Conservation (phyloP, 1,140 invertebrate genomes). For the Saccostrea cuccullata region DNA sequence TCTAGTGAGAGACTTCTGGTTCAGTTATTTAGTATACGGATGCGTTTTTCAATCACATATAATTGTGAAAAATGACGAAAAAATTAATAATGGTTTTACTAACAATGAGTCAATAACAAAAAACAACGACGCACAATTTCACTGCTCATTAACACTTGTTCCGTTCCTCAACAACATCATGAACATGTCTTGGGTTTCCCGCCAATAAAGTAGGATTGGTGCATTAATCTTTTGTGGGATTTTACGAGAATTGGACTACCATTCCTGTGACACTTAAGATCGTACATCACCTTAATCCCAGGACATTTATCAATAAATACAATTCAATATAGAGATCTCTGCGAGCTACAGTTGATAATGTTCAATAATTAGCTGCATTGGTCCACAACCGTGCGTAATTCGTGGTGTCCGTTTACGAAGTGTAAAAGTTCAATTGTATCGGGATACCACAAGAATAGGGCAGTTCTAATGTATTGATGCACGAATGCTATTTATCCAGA, state of each 20-base stretch:
- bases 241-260: background rate
- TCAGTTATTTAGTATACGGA: no score
- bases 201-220: slow-evolving; percentile 26
- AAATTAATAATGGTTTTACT: no score
- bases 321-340: slow-evolving; percentile 13
- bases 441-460: background rate
- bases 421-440: slow-evolving; percentile 24
- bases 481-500: slow-evolving; percentile 4
- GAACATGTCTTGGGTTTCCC: slow-evolving; percentile 4
- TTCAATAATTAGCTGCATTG: slow-evolving; percentile 17
- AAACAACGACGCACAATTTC: background rate
- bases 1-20: no score
- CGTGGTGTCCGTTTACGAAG: background rate
- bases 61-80: no score
- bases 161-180: background rate
- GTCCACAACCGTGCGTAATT: background rate
- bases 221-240: background rate
- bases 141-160: background rate
- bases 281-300: slow-evolving; percentile 23
- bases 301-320: slow-evolving; percentile 24
- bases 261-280: slow-evolving; percentile 23
- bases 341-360: slow-evolving; percentile 22
- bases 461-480: background rate
- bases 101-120: background rate
- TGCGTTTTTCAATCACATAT: no score